A percentile compares a stretch with the other conserved stretches of the same genome.
phyloP scores from a whole-genome alignment of 2,888 invertebrate species.

The Eristalis arbustorum region DNA sequence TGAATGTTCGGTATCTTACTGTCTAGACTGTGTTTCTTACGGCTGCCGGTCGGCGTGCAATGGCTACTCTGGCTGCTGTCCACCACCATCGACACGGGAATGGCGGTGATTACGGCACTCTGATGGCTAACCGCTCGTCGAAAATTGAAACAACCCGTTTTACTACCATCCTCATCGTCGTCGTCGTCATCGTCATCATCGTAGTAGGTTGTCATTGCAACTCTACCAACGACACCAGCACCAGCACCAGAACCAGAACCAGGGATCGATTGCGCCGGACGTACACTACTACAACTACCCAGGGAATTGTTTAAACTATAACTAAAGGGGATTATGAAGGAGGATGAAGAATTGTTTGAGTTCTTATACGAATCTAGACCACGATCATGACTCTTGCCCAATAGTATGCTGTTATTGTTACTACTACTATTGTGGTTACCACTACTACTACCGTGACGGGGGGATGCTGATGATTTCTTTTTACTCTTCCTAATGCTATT shows the following conservation, averaged over 20 bases:
- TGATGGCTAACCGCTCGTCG: conserved; percentile 71
- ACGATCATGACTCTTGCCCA: conserved; percentile 78
- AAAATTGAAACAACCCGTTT: conserved; percentile 77
- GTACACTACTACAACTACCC: conserved; percentile 58
- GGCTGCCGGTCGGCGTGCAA: conserved; percentile 71
- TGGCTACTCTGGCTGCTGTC: conserved; percentile 42
- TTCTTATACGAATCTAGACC: conserved; percentile 75
- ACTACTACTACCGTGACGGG: conserved; percentile 62
- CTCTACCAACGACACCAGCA: conserved; percentile 34
- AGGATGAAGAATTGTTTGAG: conserved; percentile 43
- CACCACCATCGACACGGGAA: conserved; percentile 22
- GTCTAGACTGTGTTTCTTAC: conserved; percentile 79
- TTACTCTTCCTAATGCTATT: conserved; percentile 71
- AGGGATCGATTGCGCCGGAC: conserved; percentile 43
- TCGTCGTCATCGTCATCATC: conserved; percentile 69
- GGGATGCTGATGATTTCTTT: conserved; percentile 62
- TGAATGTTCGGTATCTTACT: conserved; percentile 75
- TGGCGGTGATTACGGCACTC: conserved; percentile 51
- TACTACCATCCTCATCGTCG: conserved; percentile 74
- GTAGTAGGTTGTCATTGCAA: conserved; percentile 35
- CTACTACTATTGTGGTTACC: conserved; percentile 52
- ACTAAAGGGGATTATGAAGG: conserved; percentile 57
- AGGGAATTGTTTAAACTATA: conserved; percentile 63
- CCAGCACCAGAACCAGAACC: not conserved
- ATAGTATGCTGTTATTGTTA: conserved; percentile 64